Evolutionary conservation across 2,113 vertebrate genomes (phyloP).

Genomic region (Pleuronectes platessa): DNA sequence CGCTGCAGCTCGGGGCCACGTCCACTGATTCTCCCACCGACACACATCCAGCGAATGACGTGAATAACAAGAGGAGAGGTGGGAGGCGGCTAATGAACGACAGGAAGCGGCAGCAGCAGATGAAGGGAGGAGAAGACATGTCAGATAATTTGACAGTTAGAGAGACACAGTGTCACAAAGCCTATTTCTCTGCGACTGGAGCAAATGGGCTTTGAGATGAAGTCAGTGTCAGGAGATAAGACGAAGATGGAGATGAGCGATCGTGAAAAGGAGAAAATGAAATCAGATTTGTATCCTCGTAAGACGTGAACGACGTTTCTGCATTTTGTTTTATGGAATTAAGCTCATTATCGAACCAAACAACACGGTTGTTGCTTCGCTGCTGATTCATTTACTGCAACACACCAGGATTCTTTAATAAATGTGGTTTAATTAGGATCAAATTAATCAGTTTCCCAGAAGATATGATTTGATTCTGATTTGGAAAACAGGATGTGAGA

Average conservation of each 20-base stretch:
- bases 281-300: neutral
- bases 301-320: neutral
- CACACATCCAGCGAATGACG: constrained; percentile 15
- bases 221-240: neutral
- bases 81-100: constrained; percentile 20
- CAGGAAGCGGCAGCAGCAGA: neutral
- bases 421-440: neutral
- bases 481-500: neutral
- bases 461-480: neutral
- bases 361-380: neutral
- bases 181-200: neutral
- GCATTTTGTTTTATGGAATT: neutral
- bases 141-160: constrained; percentile 30
- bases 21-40: constrained; percentile 10
- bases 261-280: neutral
- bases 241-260: neutral
- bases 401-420: neutral
- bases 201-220: constrained; percentile 8
- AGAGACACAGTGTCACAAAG: constrained; percentile 4
- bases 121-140: constrained; percentile 15
- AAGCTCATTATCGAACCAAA: neutral
- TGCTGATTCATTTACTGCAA: neutral
- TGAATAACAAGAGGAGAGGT: constrained; percentile 14
- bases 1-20: neutral
- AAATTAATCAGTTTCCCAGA: neutral